These are phyloP conservation scores for Hydropotes inermis DNA, from an alignment of 2,113 vertebrate species.

Conservation along the genomic window DNA sequence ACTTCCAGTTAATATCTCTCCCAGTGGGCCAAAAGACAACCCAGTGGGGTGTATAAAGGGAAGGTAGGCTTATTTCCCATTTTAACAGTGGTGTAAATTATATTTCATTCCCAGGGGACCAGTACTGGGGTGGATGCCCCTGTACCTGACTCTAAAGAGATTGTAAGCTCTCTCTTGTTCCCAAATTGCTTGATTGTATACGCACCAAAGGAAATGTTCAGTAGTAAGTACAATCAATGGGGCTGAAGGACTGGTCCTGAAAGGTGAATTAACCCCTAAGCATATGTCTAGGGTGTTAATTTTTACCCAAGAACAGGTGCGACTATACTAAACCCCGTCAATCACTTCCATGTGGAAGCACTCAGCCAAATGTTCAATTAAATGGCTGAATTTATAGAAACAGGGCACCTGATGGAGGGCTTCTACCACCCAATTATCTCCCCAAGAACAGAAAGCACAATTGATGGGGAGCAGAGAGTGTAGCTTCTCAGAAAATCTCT, in stretches of 20 bases:
- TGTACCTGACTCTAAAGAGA: not conserved
- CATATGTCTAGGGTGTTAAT: not conserved
- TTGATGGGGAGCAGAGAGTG: not conserved
- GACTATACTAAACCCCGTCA: not conserved
- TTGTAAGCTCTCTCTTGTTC: not conserved
- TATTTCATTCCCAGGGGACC: not conserved
- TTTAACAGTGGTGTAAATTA: not conserved
- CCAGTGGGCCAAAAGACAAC: not conserved
- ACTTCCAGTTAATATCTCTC: not conserved
- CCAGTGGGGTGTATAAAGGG: not conserved
- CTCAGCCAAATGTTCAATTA: not conserved
- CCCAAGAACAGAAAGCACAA: not conserved
- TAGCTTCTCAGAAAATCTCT: not conserved
- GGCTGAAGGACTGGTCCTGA: not conserved
- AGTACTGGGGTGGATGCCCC: not conserved
- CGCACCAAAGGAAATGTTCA: not conserved
- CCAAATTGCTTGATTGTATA: not conserved
- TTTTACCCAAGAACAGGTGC: not conserved
- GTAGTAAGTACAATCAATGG: not conserved
- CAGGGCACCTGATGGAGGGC: accelerated
- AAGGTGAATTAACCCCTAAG: not conserved
- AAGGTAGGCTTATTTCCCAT: not conserved
- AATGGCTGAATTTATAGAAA: not conserved
- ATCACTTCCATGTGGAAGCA: not conserved
- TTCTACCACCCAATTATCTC: not conserved